Base-by-base conservation (phyloP, 92 coral and sea anemone species). In the Actinostola sp. region DNA sequence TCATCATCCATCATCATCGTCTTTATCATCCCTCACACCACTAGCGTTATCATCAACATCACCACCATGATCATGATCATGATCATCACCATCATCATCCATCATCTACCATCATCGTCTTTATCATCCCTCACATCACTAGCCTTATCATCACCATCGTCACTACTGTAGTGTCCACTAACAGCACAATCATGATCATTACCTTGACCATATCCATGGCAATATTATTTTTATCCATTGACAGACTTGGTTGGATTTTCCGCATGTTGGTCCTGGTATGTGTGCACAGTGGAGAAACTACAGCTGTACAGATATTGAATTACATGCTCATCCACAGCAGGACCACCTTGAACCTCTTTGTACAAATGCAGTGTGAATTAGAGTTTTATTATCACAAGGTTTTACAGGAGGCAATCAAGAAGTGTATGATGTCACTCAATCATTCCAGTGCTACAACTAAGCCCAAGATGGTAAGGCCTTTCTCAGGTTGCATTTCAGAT, bases 301-400 rank as follows among this genome's bases (percentile, higher is more conserved):
- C 79, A 49, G 86, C 93, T n/a, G 74, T 82, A 19, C 83, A 85
- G 46, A 67, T 88, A 7, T 66, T 91, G 23, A 77, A 48, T 28
- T 69, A 75, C 32, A 65, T 88, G 10, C 56, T 91, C 17, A 21
- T 69, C 13, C 75, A 80, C 45, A 45, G 85, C 48, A 78, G 73
- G 67, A 71, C 87, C 43, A 48, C 81, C 14, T 63, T 85, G 50
- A 80, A 82, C 38, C 61, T 91, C 30, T 88, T 83, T 62, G 75
- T 84, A 33, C 86, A 88, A 49, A 65, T 91, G 39, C 88, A 91
- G 24, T 61, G 81, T 45, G 93, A 88, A 55, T 30, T 91, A 46
- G 90, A 88, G 76, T 66, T 83, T 13, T 91, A 80, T 67, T 80
- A 77, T 59, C 77, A 84, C 13, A 67, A 77, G 43, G 70, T 84